A percentile compares a stretch with the other conserved stretches of the same genome.
These are phyloP conservation scores for Crotophaga sulcirostris DNA, from an alignment of 2,113 vertebrate species.

Conservation along the genomic window DNA sequence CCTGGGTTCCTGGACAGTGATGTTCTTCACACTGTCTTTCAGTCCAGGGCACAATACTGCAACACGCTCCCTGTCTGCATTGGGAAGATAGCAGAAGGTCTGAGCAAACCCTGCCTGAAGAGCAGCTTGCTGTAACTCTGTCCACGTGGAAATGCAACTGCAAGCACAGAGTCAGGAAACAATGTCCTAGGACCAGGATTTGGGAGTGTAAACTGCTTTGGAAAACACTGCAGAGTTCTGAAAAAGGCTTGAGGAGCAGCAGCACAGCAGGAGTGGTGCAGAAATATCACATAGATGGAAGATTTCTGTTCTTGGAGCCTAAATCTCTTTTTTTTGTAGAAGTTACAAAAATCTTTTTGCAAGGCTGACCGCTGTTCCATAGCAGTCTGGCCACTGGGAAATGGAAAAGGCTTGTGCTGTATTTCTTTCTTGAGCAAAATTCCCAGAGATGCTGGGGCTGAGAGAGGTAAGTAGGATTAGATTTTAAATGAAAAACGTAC, in stretches of 20 bases:
- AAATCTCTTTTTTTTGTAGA: background rate
- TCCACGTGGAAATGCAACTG: background rate
- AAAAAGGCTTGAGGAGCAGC: background rate
- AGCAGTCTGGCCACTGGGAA: background rate
- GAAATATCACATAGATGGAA: background rate
- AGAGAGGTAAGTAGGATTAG: background rate
- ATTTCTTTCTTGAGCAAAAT: background rate
- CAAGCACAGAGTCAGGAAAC: background rate
- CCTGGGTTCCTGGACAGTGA: fast-evolving
- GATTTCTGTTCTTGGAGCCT: background rate
- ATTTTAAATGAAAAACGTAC: background rate
- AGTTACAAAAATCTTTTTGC: background rate
- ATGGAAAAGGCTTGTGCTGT: background rate
- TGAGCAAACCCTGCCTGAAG: background rate
- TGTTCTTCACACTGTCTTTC: background rate
- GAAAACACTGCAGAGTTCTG: background rate
- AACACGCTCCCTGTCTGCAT: fast-evolving
- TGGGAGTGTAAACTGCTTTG: background rate
- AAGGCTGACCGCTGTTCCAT: background rate
- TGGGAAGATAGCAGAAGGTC: background rate
- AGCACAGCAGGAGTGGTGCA: background rate
- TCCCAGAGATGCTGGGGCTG: background rate
- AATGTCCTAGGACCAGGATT: background rate
- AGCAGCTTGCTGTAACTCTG: background rate
- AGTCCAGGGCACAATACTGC: background rate